Base-by-base conservation (phyloP, 2,113 vertebrate genomes). In the Ranitomeya variabilis region DNA sequence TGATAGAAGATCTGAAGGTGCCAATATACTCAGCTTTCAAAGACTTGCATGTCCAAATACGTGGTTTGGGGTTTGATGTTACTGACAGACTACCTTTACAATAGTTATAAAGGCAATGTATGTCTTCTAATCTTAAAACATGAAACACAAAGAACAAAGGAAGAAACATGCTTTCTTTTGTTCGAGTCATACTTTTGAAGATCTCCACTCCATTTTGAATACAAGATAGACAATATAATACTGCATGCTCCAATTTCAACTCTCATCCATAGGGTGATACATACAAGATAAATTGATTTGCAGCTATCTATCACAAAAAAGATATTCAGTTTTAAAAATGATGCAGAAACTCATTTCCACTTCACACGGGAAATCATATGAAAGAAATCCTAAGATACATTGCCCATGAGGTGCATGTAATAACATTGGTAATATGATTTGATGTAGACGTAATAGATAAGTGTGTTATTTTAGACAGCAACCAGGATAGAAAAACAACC, bases 321-420 rank as follows among this genome's bases (percentile, higher is more conserved):
- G 6, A 2, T 23, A 76, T 60, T n/a, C 37, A 26, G 7, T 23
- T 60, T 71, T 45, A 26, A 74, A 86, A 86, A 21, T 76, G 52
- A 9, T 76, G 23, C 71, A 60, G 6, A 76, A 76, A 76, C 26
- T 76, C 55, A 76, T 86, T 86, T 86, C 71, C 69, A 76, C 71
- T 86, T 86, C 84, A 76, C 26, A 45, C 31, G 45, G 55, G 54
- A 86, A 86, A 55, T 86, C 52, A 77, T 60, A 76, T 74, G 15
- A 73, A 76, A 54, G 18, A 60, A 74, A 9, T 73, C 21, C 26
- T 74, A 26, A 85, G 55, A 5, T 37, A 76, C 52, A 76, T 59
- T 86, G 69, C 84, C 55, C 55, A 59, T 45, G 54, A 71, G 83
- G 84, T 62, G 52, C 16, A 76, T 57, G 62, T 67, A 83, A 67